phyloP scores from a whole-genome alignment of 1,140 invertebrate genomes.

The Solen grandis region DNA sequence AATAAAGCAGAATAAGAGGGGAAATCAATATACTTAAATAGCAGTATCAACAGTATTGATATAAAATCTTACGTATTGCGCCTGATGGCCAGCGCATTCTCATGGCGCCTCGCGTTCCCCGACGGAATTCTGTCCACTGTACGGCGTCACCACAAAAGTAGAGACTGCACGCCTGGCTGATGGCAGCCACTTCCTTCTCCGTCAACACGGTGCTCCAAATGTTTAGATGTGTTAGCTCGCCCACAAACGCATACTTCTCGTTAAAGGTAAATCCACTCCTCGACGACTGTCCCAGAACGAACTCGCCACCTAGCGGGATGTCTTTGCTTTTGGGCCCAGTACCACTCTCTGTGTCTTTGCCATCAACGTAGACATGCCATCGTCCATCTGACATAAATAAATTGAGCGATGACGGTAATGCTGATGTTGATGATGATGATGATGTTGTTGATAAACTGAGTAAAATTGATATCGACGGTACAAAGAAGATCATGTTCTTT shows the following conservation, averaged over 20 bases:
- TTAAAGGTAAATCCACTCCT: slow-evolving; percentile 62
- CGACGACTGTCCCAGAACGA: slow-evolving; percentile 77
- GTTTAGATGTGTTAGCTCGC: slow-evolving; percentile 78
- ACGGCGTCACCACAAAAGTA: slow-evolving; percentile 80
- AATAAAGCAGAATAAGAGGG: too few species aligned
- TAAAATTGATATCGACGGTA: too few species aligned
- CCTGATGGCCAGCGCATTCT: slow-evolving; percentile 80
- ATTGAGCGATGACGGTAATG: too few species aligned
- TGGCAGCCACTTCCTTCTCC: slow-evolving; percentile 55
- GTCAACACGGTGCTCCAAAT: slow-evolving; percentile 77
- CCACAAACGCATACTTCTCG: slow-evolving; percentile 68
- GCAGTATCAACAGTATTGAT: too few species aligned
- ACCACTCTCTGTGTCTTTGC: slow-evolving; percentile 34
- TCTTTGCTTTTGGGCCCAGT: slow-evolving; percentile 7
- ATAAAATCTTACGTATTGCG: slow-evolving; percentile 70
- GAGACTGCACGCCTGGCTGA: slow-evolving; percentile 75
- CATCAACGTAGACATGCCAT: slow-evolving; percentile 73
- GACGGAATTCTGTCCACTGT: slow-evolving; percentile 80
- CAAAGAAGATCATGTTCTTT: too few species aligned
- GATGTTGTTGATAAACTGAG: too few species aligned
- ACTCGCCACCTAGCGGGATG: slow-evolving; percentile 73
- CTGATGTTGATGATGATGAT: too few species aligned
- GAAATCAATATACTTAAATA: too few species aligned
- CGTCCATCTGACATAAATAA: slow-evolving; percentile 71
- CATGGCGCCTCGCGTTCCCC: slow-evolving; percentile 79